Base-by-base conservation (phyloP, 2,797 vertebrate species). In the Chromis chromis region DNA sequence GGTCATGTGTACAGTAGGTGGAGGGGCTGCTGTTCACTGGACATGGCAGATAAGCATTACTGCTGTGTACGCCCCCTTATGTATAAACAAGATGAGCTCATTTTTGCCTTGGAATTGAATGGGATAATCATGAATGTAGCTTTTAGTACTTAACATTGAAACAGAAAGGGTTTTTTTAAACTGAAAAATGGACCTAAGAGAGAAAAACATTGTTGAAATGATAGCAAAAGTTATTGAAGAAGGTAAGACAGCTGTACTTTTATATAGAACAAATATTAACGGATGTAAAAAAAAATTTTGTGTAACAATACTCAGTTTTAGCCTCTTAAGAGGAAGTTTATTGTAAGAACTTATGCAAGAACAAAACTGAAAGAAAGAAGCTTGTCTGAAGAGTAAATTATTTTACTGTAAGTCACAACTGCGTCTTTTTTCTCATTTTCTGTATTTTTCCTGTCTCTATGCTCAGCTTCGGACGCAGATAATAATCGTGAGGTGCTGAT, bases 401-500 rank as follows among this genome's bases (percentile, higher is more conserved):
- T 62, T 40, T 17, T 56, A 28, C 13, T 49, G 0, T 65, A 13
- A n/a, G 40, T 33, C 1, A 10, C 10, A 8, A 16, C 5, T 24
- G 4, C 4, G 24, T 65, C n/a, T 39, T 49, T 58, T 19, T 57
- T 33, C 17, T 13, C 2, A 28, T 50, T 53, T 39, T 25, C 1
- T 3, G 10, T 78, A 24, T 76, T 16, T 53, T 56, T 42, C 8
- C n/a, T 40, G 0, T 61, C 8, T 56, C 2, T 57, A 1, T 33
- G 4, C 50, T 52, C 88, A 99, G 98, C 97, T 27, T 97, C 98
- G 0, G 97, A 99, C 71, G 92, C 95, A 9, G 95, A 96, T 0
- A 90, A 90, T 1, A 95, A 94, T 67, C 81, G 88, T 27, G 95
- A 96, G n/a, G 86, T 97, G 42, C 80, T 96, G 3, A 94, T 96